These are phyloP conservation scores for Hippocampus guttulatus DNA, from an alignment of 2,113 vertebrate genomes.

Conservation along the genomic window DNA sequence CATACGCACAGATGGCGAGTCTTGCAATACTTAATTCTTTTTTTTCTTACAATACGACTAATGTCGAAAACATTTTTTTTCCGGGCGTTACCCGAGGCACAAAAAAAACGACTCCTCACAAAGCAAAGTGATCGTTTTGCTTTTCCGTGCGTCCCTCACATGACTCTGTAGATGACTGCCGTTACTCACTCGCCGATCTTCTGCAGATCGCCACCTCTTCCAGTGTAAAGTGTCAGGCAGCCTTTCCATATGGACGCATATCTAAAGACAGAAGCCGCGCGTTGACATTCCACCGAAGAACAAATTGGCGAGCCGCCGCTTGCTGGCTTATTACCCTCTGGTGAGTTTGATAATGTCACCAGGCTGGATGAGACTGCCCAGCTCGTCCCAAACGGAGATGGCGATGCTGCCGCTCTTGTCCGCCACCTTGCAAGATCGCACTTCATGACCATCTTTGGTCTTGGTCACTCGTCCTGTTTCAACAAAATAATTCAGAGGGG, in stretches of 20 bases:
- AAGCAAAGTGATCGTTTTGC: too few species aligned
- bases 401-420: conserved; percentile 97
- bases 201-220: conserved; percentile 93
- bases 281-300: not conserved
- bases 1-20: too few species aligned
- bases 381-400: conserved; percentile 98
- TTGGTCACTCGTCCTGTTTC: conserved; percentile 89
- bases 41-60: too few species aligned
- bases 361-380: conserved; percentile 90
- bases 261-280: conserved; percentile 60
- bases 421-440: conserved; percentile 95
- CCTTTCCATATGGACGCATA: conserved; percentile 99
- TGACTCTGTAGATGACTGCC: not conserved
- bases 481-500: not conserved
- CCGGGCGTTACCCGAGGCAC: too few species aligned
- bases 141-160: too few species aligned
- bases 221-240: conserved; percentile 94
- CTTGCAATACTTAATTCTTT: too few species aligned
- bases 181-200: conserved; percentile 97
- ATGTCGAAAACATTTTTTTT: too few species aligned
- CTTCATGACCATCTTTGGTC: conserved; percentile 97
- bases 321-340: conserved; percentile 83
- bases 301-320: too few species aligned
- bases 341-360: conserved; percentile 97
- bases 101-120: too few species aligned